Evolutionary conservation across 2,888 invertebrate species (phyloP), one percentile per base, ranked within the genome.

Genomic region (Aleiodes testaceus): DNA sequence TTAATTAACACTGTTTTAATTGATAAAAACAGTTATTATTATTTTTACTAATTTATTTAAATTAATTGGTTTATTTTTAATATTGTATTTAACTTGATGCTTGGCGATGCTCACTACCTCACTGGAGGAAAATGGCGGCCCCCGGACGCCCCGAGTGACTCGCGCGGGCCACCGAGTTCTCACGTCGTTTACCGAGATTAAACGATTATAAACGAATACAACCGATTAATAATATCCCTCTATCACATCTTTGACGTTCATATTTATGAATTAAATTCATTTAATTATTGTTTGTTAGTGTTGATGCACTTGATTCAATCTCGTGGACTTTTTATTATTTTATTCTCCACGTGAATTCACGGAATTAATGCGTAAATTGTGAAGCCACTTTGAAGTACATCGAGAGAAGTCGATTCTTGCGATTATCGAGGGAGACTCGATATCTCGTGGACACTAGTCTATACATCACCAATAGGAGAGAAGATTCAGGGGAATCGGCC

Each of bases 51-150:
- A 42, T 12, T n/a, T 2, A 7, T 12, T 16, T 16, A 7, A 7
- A 16, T 49, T 6, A 49, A 18, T 59, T 59, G 1, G 36, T 36
- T 14, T 42, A 9, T 16, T 42, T 14, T n/a, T 36, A 45, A 20
- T 63, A 14, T 63, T 63, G 45, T 20, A 12, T 22, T 22, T 45
- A 63, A 72, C 70, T 26, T 73, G 50, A 80, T 79, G 82, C 81
- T 26, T 84, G 81, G 81, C 82, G 79, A 84, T 85, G 84, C 81
- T 84, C 82, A 75, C 75, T 84, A 83, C 84, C 83, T 83, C 81
- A 80, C 85, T 83, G 82, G 82, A 85, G 81, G 84, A 85, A 85
- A 85, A 85, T 85, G 85, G 85, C 85, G 84, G 84, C 84, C 80
- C 84, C 85, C 84, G 84, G 72, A 72, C 67, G 72, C 73, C 73